These are phyloP conservation scores for Drosophila seclusa DNA, from an alignment of 2,888 invertebrate genomes.

Conservation along the genomic window DNA sequence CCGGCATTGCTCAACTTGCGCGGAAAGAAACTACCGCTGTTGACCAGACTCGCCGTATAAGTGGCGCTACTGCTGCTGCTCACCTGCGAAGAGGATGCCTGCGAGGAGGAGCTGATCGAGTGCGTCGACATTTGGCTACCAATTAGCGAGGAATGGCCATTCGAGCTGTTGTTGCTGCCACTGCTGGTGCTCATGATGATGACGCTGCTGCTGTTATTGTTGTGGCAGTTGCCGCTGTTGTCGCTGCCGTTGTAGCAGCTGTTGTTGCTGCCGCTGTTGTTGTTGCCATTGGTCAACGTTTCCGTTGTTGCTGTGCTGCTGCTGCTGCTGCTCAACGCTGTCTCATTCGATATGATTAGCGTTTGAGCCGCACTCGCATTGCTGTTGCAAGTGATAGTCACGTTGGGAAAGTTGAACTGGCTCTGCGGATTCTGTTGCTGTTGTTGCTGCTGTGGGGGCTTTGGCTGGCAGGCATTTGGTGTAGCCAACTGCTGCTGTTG, in stretches of 20 bases:
- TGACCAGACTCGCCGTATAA: slow-evolving; percentile 65
- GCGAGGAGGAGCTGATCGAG: slow-evolving; percentile 41
- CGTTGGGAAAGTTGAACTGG: slow-evolving; percentile 85
- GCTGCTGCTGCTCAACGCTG: slow-evolving; percentile 13
- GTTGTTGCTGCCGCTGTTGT: slow-evolving; percentile 42
- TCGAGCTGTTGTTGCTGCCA: slow-evolving; percentile 38
- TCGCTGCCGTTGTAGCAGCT: slow-evolving; percentile 13
- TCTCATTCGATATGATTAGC: slow-evolving; percentile 73
- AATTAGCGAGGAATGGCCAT: slow-evolving; percentile 53
- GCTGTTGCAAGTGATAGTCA: slow-evolving; percentile 79
- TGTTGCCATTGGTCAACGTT: slow-evolving; percentile 46
- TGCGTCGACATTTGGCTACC: slow-evolving; percentile 63
- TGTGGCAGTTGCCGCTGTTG: slow-evolving; percentile 34
- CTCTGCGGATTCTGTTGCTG: slow-evolving; percentile 63
- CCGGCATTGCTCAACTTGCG: slow-evolving; percentile 85
- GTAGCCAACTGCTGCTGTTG: slow-evolving; percentile 76
- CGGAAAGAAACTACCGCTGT: slow-evolving; percentile 82
- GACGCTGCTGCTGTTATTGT: slow-evolving; percentile 20
- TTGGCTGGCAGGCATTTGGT: slow-evolving; percentile 77
- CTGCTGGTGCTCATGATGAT: slow-evolving; percentile 17
- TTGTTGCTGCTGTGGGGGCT: slow-evolving; percentile 51
- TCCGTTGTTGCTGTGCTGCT: slow-evolving; percentile 8
- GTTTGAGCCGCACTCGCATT: slow-evolving; percentile 66
- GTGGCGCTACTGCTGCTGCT: slow-evolving; percentile 55
- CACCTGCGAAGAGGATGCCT: slow-evolving; percentile 34